Conservation (phyloP, 2,797 vertebrate species). For the Sciurus carolinensis region DNA sequence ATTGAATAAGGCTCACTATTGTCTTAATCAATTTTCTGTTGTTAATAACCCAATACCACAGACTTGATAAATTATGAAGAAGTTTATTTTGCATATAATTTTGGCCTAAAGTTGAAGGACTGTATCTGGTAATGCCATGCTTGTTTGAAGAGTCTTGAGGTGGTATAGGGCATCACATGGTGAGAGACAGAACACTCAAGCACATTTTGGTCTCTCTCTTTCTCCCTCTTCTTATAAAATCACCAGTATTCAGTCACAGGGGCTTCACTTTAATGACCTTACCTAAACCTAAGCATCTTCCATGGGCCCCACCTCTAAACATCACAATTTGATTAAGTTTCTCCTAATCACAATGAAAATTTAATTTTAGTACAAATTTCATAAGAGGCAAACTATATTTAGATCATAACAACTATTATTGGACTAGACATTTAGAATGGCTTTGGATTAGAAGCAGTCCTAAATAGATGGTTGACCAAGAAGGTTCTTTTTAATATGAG, state of each 20-base stretch:
- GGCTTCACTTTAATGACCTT: background rate
- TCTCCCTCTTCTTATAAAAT: background rate
- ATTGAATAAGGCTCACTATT: background rate
- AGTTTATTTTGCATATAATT: background rate
- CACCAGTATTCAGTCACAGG: background rate
- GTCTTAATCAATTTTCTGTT: background rate
- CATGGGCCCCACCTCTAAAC: background rate
- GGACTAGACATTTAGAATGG: slow-evolving; percentile 4
- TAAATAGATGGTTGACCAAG: background rate
- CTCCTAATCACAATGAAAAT: background rate
- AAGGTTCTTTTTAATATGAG: background rate
- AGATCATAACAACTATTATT: background rate
- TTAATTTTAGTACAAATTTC: background rate
- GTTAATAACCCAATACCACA: background rate
- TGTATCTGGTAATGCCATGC: background rate
- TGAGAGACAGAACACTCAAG: too few species aligned
- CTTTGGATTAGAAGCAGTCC: background rate
- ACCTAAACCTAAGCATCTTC: background rate
- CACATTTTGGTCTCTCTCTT: background rate
- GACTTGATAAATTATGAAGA: background rate
- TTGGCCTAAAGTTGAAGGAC: background rate
- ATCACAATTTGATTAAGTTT: background rate
- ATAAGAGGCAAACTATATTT: background rate
- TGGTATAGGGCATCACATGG: background rate
- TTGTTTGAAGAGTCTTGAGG: background rate